A percentile compares a stretch with the other conserved stretches of the same genome.
Evolutionary conservation across 2,797 vertebrate genomes (phyloP).

Genomic region (Melanotaenia trifasciata): DNA sequence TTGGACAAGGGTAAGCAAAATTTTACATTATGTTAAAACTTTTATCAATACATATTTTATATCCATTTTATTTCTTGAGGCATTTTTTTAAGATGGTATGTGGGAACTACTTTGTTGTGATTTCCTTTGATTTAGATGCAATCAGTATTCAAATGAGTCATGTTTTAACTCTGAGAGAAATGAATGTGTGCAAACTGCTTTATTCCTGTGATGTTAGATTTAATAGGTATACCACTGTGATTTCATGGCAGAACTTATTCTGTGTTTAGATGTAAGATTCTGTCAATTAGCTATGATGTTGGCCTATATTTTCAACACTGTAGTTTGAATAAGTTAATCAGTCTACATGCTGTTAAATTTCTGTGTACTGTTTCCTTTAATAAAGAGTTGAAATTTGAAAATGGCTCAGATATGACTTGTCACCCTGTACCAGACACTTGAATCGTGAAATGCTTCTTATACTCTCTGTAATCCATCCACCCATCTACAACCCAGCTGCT

Average conservation of each 20-base stretch:
- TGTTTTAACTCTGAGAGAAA: conserved; percentile 46
- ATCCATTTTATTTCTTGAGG: conserved; percentile 14
- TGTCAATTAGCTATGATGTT: conserved; percentile 27
- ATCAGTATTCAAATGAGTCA: conserved; percentile 5
- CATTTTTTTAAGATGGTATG: conserved; percentile 7
- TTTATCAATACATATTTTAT: conserved; percentile 16
- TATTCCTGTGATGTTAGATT: conserved; percentile 30
- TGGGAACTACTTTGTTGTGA: conserved; percentile 29
- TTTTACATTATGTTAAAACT: conserved; percentile 31
- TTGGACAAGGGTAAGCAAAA: conserved; percentile 5
- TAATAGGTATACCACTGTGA: conserved; percentile 59
- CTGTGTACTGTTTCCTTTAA: conserved; percentile 70
- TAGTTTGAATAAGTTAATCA: conserved; percentile 38
- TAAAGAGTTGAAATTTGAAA: conserved; percentile 67
- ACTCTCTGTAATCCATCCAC: too few relatives aligned
- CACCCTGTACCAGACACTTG: background rate
- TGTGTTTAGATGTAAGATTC: conserved; percentile 28
- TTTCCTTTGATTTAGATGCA: background rate
- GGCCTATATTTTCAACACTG: conserved; percentile 47
- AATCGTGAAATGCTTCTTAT: background rate
- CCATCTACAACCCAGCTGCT: too few relatives aligned
- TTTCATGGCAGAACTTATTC: conserved; percentile 41
- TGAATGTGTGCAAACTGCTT: conserved; percentile 60
- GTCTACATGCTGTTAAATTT: conserved; percentile 39
- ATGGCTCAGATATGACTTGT: conserved; percentile 28